phyloP scores from a whole-genome alignment of 2,888 invertebrate species.

The Molorchus minor region DNA sequence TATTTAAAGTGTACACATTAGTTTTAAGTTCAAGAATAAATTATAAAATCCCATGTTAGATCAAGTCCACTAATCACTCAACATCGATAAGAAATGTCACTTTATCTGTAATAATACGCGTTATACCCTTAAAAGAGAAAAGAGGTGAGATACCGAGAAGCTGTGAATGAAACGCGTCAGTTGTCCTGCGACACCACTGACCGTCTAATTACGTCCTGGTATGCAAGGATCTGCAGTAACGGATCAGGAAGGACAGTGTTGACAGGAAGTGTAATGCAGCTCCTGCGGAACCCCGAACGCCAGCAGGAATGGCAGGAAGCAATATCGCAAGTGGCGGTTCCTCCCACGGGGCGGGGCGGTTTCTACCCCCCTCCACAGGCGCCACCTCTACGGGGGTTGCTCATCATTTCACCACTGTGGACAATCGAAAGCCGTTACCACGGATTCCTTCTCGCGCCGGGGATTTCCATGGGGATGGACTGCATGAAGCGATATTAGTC shows the following conservation, averaged over 20 bases:
- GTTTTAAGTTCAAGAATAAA: constrained; percentile 4
- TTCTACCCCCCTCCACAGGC: constrained; percentile 50
- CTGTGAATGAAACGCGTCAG: constrained; percentile 24
- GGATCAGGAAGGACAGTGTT: constrained; percentile 58
- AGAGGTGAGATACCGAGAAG: background rate
- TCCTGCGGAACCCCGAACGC: constrained; percentile 61
- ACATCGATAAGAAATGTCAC: constrained; percentile 1
- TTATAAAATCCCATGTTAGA: background rate
- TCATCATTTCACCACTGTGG: constrained; percentile 46
- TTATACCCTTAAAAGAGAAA: background rate
- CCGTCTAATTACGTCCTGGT: constrained; percentile 43
- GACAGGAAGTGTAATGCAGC: constrained; percentile 61
- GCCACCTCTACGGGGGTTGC: constrained; percentile 53
- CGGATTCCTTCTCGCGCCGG: constrained; percentile 31
- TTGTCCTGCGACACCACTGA: constrained; percentile 38
- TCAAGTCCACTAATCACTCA: constrained; percentile 8
- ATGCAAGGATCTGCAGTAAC: constrained; percentile 44
- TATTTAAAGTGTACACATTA: too few species aligned
- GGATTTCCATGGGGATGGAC: constrained; percentile 11
- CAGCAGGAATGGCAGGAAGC: constrained; percentile 63
- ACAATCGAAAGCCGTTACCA: constrained; percentile 33
- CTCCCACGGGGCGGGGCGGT: constrained; percentile 59
- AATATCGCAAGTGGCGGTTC: constrained; percentile 65
- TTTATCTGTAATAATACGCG: background rate
- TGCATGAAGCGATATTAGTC: constrained; percentile 1